A percentile compares a stretch with the other conserved stretches of the same genome.
These are phyloP conservation scores for Falcunculus frontatus DNA, from an alignment of 2,113 vertebrate species.

Conservation along the genomic window DNA sequence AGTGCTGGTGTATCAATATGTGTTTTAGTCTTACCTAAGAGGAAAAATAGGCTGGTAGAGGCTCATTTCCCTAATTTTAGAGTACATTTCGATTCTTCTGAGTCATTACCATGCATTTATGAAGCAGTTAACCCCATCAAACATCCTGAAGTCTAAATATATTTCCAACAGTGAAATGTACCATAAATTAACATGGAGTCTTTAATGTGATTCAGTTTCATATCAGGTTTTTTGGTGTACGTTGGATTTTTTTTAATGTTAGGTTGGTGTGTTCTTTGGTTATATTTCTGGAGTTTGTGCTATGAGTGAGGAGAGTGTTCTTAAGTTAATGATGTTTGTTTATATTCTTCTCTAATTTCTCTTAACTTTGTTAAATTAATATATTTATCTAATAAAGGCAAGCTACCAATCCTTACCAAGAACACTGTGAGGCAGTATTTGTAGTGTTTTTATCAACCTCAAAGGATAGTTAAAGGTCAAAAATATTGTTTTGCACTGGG, in stretches of 20 bases:
- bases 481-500: neutral
- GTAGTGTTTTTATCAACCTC: neutral
- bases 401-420: neutral
- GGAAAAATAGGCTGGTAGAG: neutral
- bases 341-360: neutral
- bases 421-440: neutral
- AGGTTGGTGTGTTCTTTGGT: neutral
- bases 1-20: neutral
- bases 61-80: neutral
- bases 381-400: neutral
- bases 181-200: neutral
- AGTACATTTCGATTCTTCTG: neutral
- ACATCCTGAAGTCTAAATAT: neutral
- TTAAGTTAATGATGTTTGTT: neutral
- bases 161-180: rapidly evolving
- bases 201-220: neutral
- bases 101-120: neutral
- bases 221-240: neutral
- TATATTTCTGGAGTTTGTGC: neutral
- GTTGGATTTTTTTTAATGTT: neutral
- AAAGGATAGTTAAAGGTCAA: neutral
- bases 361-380: neutral
- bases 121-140: neutral
- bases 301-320: rapidly evolving
- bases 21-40: neutral